These are phyloP conservation scores for Oreochromis niloticus DNA, from an alignment of 2,113 vertebrate genomes.

Conservation along the genomic window DNA sequence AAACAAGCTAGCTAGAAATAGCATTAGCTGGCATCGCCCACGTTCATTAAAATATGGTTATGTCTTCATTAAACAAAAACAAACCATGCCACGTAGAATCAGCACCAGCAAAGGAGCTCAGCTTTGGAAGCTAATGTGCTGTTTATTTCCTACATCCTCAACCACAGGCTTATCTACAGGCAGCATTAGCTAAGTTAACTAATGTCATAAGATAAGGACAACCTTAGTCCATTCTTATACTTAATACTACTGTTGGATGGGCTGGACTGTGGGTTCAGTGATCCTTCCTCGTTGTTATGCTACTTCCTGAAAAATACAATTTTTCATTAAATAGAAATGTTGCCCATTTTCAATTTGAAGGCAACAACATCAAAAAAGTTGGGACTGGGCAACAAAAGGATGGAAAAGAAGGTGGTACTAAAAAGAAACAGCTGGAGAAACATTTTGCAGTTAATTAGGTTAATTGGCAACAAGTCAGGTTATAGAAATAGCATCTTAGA, in stretches of 20 bases:
- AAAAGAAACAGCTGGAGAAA: neutral
- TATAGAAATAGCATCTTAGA: neutral
- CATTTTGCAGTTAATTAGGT: neutral
- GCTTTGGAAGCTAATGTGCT: neutral
- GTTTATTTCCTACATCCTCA: neutral
- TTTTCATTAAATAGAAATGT: neutral
- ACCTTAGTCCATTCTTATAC: neutral
- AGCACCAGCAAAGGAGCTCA: neutral
- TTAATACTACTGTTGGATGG: neutral
- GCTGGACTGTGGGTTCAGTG: neutral
- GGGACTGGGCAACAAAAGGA: neutral
- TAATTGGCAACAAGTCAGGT: rapidly evolving
- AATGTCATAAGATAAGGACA: neutral
- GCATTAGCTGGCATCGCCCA: neutral
- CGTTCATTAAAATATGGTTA: neutral
- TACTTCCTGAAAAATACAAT: neutral
- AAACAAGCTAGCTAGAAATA: neutral
- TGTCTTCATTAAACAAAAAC: neutral
- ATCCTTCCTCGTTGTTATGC: neutral
- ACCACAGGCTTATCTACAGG: neutral
- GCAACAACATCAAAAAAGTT: neutral
- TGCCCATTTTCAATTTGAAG: neutral
- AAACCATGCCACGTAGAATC: neutral
- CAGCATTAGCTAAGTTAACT: neutral
- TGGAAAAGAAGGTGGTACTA: rapidly evolving